Evolutionary conservation across 2,888 invertebrate species (phyloP), one percentile per base, ranked within the genome.

Genomic region (Anorthoa munda): DNA sequence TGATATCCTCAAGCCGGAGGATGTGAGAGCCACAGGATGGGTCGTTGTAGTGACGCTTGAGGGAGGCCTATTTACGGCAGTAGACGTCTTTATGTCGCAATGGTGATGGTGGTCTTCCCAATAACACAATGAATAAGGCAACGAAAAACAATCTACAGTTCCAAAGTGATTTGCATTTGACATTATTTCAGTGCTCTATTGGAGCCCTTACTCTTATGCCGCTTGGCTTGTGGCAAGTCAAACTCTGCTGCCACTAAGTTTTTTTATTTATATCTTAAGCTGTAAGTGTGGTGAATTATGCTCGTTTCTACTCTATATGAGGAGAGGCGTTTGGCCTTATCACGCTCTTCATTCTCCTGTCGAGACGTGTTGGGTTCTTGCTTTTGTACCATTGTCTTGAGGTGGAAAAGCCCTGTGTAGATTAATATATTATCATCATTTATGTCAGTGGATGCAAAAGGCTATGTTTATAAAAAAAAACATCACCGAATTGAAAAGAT

Each of bases 401-500:
- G n/a, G 4, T 15, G n/a, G 50, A 2, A 26, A 23, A 15, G 5
- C 18, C 11, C 5, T 15, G 18, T 15, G 18, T 15, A 39, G 5
- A 11, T n/a, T 26, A 15, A 64, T 13, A 4, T n/a, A 68, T 23
- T 15, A 45, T 17, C 26, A 15, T 15, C 5, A 21, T 51, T 68
- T 18, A 39, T 50, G 17, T 11, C 53, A 60, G 7, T 1, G 15
- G 2, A 9, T 45, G 1, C 13, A 18, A 45, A 15, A 21, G 4
- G n/a, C 4, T n/a, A 13, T n/a, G n/a, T 23, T 48, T 18, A 60
- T 51, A 72, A 60, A 60, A 58, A 51, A 59, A 74, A 17, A 39
- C 23, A 39, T 1, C n/a, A 39, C 39, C 7, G n/a, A 74, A 60
- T 67, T 67, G 9, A 60, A 68, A 69, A 75, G 2, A 56, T 50